Evolutionary conservation across 2,888 invertebrate species (phyloP), one percentile per base, ranked within the genome.

Genomic region (Drosophila paracracens): DNA sequence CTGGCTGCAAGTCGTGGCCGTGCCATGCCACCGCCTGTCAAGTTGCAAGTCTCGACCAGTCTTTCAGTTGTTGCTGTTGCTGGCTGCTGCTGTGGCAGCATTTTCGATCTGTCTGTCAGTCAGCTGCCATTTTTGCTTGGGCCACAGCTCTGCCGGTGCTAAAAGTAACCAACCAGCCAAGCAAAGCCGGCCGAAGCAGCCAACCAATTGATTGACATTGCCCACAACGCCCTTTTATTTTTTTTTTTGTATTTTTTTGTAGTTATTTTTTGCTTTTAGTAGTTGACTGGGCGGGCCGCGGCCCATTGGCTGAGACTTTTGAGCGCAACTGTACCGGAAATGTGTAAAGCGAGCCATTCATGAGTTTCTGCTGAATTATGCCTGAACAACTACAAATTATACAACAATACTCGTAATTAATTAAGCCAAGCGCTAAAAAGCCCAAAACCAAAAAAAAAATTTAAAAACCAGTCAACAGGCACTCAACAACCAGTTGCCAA

Each of bases 81-180:
- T 64, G 59, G 61, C 43, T 68, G 70, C 74, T 78, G 46, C 46
- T 46, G 70, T 73, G 70, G 78, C 74, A 81, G 81, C 88, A 79
- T 83, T 89, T 88, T 88, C 87, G 87, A 90, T 88, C 88, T 90
- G 87, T 88, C 87, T 88, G 87, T 90, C 87, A 90, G 87, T 88
- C 87, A 88, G 89, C 87, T 88, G 87, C 87, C 87, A 88, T 88
- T 88, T 87, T 87, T 81, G 76, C 81, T 74, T 77, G 70, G 86
- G 80, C 80, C 80, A 57, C 70, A 79, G 69, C 46, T 56, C 65
- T 43, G 54, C 53, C 46, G 25, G 46, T 46, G 38, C 38, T 57
- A 5, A n/a, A 57, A 57, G 56, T 40, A 66, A 46, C 73, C 79
- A 81, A 81, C 79, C 82, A 75, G 57, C 74, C 77, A 73, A 83